A percentile compares a stretch with the other conserved stretches of the same genome.
phyloP scores from a whole-genome alignment of 2,888 invertebrate species.

The Halictus quadricinctus region DNA sequence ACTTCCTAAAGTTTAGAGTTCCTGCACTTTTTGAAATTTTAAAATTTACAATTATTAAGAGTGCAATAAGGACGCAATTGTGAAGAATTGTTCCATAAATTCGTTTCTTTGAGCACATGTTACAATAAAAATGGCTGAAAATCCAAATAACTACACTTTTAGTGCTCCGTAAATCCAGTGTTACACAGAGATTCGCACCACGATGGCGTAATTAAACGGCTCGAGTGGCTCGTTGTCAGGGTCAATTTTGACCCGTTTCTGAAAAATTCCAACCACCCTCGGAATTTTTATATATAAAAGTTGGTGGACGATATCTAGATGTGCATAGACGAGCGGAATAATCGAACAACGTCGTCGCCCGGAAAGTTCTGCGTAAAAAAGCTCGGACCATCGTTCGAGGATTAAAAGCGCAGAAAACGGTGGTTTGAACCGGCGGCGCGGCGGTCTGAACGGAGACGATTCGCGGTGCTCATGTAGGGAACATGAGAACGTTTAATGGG shows the following conservation, averaged over 20 bases:
- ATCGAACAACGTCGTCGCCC: background rate
- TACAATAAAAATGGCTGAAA: no score
- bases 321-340: background rate
- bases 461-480: background rate
- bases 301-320: background rate
- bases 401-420: constrained; percentile 10
- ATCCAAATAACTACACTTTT: no score
- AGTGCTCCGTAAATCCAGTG: no score
- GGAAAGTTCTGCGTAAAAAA: background rate
- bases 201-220: no score
- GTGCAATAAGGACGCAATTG: no score
- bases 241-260: background rate
- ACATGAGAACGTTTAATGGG: constrained; percentile 28
- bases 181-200: background rate
- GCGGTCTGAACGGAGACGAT: background rate
- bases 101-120: no score
- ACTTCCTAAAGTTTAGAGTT: no score
- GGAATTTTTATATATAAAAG: background rate
- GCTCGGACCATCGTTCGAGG: background rate
- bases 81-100: no score
- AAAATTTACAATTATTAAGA: no score
- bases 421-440: background rate
- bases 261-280: background rate
- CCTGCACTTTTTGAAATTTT: no score
- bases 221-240: no score